Evolutionary conservation across 2,888 invertebrate genomes (phyloP), one percentile per base, ranked within the genome.

Genomic region (Hemithea aestivaria): DNA sequence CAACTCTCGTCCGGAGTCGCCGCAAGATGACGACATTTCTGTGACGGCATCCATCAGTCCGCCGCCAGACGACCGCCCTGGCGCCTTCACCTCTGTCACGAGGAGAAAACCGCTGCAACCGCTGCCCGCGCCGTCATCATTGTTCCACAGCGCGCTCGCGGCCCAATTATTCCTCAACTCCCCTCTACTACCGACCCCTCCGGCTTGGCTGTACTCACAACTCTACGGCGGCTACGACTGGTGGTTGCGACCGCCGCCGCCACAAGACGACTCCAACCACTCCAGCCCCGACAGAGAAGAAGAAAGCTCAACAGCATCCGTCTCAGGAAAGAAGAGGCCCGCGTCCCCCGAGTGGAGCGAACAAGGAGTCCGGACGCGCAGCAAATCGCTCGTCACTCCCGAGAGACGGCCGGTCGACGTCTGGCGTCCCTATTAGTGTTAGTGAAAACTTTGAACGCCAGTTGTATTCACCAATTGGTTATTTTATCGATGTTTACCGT

Each of bases 181-280:
- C 2, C 93, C 93, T 0, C 78, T 94, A 7, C 73, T 94, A 45
- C 94, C 93, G 1, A 92, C 93, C 1, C 93, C 93, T 4, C 92
- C 92, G 22, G 93, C 93, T 44, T 94, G 93, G 94, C 73, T 94
- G 3, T 94, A 94, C 61, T 92, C 93, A 0, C 94, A 94, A 60
- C 80, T 94, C 1, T 94, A 94, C 63, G 91, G 91, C 20, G 90
- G 89, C 39, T 91, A 91, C 53, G 92, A 92, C 44, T 90, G 92
- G 83, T 93, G 93, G 93, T 84, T 93, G 1, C 53, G 85, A 65
- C 85, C 87, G 7, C 83, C 78, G 0, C 71, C 67, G 0, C 68
- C 73, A 7, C 82, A 78, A 62, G 87, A 85, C 52, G 85, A 85
- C 40, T 78, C 83, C 0, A 68, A 66, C 27, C 66, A 65, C 30